A percentile compares a stretch with the other conserved stretches of the same genome.
Evolutionary conservation across 2,888 invertebrate genomes (phyloP).

Genomic region (Pseudococcus viburni): DNA sequence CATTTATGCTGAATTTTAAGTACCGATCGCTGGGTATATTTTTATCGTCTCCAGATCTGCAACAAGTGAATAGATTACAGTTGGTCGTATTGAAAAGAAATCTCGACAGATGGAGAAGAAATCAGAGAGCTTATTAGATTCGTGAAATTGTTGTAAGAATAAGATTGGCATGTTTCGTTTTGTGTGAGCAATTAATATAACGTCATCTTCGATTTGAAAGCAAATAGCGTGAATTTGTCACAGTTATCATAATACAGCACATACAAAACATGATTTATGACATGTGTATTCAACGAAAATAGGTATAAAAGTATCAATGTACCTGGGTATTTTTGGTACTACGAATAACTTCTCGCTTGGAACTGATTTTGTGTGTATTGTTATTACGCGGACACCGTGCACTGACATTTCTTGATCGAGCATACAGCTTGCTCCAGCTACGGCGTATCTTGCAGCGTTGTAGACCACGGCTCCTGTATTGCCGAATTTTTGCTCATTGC

Average conservation of each 20-base stretch:
- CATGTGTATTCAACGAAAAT: constrained; percentile 38
- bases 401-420: constrained; percentile 80
- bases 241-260: constrained; percentile 32
- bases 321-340: constrained; percentile 74
- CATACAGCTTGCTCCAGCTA: constrained; percentile 85
- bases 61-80: constrained; percentile 25
- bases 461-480: constrained; percentile 70
- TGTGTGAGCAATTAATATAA: constrained; percentile 22
- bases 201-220: constrained; percentile 38
- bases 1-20: constrained; percentile 70
- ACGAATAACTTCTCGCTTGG: constrained; percentile 79
- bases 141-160: constrained; percentile 29
- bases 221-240: constrained; percentile 50
- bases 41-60: constrained; percentile 55
- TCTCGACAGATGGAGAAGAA: background rate
- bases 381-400: constrained; percentile 81
- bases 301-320: constrained; percentile 58
- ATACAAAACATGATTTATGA: constrained; percentile 37
- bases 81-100: background rate
- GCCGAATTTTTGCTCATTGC: constrained; percentile 69
- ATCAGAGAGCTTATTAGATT: constrained; percentile 10
- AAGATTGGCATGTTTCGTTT: constrained; percentile 38
- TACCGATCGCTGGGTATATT: constrained; percentile 68
- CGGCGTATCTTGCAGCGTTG: constrained; percentile 80
- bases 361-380: constrained; percentile 81